phyloP scores from a whole-genome alignment of 2,888 invertebrate species.

The Heptascelio sp. region DNA sequence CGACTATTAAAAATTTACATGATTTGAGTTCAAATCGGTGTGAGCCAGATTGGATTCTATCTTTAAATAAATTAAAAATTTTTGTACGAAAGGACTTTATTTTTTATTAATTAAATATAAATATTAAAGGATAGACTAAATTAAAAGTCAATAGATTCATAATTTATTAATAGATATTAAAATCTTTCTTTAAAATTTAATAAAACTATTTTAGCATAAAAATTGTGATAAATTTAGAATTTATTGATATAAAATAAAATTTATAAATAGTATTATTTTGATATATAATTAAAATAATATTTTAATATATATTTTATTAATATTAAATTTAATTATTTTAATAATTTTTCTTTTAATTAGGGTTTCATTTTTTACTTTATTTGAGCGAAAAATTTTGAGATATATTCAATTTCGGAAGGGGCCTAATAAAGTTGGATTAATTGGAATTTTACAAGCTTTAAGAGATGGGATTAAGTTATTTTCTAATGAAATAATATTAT shows the following conservation, averaged over 20 bases:
- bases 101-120: constrained; percentile 86
- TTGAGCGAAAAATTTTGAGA: constrained; percentile 90
- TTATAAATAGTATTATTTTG: not conserved
- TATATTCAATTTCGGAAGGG: constrained; percentile 93
- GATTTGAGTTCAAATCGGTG: constrained; percentile 97
- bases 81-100: constrained; percentile 94
- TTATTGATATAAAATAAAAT: constrained; percentile 83
- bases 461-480: constrained; percentile 92
- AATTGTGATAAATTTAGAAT: constrained; percentile 88
- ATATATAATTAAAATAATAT: constrained; percentile 78
- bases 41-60: constrained; percentile 96
- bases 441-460: constrained; percentile 90
- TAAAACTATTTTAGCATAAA: constrained; percentile 38
- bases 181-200: too few relatives aligned
- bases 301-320: constrained; percentile 77
- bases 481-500: constrained; percentile 88
- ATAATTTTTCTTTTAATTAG: constrained; percentile 87
- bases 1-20: constrained; percentile 95
- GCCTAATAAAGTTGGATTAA: constrained; percentile 89
- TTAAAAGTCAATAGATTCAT: too few relatives aligned
- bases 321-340: constrained; percentile 75
- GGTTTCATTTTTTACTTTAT: constrained; percentile 91
- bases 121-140: too few relatives aligned
- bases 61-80: constrained; percentile 86
- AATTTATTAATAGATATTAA: too few relatives aligned